These are phyloP conservation scores for Myioborus melanocephalus DNA, from an alignment of 2,797 vertebrate species.

Conservation along the genomic window DNA sequence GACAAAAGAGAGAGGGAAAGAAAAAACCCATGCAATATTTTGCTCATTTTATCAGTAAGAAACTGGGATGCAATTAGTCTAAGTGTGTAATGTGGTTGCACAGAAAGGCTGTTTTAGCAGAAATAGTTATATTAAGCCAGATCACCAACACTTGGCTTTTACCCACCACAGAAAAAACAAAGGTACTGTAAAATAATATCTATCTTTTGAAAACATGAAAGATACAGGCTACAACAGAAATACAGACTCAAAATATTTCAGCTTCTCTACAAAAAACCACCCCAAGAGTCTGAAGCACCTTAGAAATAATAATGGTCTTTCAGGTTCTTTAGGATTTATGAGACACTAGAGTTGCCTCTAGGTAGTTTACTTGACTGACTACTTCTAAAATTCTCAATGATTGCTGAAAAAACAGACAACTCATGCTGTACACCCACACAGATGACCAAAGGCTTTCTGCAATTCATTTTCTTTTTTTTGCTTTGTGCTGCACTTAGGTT, in stretches of 20 bases:
- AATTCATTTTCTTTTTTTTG: background rate
- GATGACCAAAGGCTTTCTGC: background rate
- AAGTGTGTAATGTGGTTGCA: background rate
- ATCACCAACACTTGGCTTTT: background rate
- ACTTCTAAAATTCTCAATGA: background rate
- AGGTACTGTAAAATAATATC: background rate
- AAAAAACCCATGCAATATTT: rapidly evolving
- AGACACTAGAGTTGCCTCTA: background rate
- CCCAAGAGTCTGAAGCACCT: background rate
- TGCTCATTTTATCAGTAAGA: background rate
- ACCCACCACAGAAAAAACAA: background rate
- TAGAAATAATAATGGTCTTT: background rate
- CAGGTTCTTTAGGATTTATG: background rate
- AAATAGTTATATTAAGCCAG: background rate
- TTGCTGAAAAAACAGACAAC: background rate
- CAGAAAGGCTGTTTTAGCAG: background rate
- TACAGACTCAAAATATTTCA: background rate
- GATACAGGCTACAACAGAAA: background rate
- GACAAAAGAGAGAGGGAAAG: background rate
- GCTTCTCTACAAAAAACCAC: background rate
- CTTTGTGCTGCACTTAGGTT: background rate
- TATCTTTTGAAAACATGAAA: background rate
- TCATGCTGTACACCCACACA: background rate
- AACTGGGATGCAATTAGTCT: background rate
- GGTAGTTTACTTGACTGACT: background rate